Base-by-base conservation (phyloP, 1,140 invertebrate genomes). In the Marisa cornuarietis region DNA sequence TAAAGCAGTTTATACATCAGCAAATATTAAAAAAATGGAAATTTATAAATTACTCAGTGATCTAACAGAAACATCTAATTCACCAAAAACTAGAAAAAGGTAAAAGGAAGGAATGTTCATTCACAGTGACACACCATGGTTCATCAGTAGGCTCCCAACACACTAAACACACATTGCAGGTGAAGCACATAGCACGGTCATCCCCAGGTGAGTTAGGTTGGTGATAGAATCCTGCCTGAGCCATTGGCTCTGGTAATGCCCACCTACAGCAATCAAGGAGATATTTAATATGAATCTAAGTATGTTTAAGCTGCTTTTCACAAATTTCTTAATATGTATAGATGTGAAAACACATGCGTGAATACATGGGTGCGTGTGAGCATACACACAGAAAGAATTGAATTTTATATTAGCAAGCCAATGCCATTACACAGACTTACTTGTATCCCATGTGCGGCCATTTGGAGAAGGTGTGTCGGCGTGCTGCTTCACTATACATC, bases 371-470 rank as follows among this genome's bases (percentile, higher is more conserved):
- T 58, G 54, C 54, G 54, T 58, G 54, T 9, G 54, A 6, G 54
- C 54, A 58, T 9, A 8, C 11, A 18, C 54, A 58, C 16, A 18
- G 4, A 58, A 2, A 42, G 31, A 42, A 42, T 6, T 42, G 31
- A 42, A 58, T 8, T 14, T 6, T 14, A 6, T 6, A 1, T 58
- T 58, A 58, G 16, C 54, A 58, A 58, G 16, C 54, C 16, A 42
- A 42, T 42, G 3, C 31, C 31, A 42, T 42, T 18, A 9, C 9
- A 8, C 54, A 58, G 66, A 91, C 93, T 92, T 92, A 96, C 95
- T 97, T 97, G 92, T 98, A 98, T 91, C 97, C 96, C 96, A 97
- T 97, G 88, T 98, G 97, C 65, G 97, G 97, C 97, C 97, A 98
- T 89, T 95, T 94, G 80, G 94, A 94, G 91, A 98, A 98, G 0